A percentile compares a stretch with the other conserved stretches of the same genome.
Evolutionary conservation across 64 coral and sea anemone genomes (phyloP).

Genomic region (Dendrophyllia cribrosa): DNA sequence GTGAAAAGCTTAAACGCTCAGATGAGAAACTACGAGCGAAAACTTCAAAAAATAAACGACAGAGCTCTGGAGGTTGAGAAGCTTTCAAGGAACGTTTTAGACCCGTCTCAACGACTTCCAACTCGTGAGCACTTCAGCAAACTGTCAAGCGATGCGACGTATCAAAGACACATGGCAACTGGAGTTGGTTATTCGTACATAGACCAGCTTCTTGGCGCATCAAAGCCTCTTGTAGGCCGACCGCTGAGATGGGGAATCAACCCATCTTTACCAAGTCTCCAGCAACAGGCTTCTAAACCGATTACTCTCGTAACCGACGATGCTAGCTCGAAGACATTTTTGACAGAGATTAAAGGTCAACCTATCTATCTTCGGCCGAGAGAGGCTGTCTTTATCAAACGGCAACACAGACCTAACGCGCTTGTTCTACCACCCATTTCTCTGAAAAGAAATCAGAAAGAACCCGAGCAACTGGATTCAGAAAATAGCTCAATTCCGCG

Average conservation of each 20-base stretch:
- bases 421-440: conserved; percentile 45
- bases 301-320: not conserved
- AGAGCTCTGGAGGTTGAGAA: conserved; percentile 58
- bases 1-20: conserved; percentile 53
- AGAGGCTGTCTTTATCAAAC: conserved; percentile 35
- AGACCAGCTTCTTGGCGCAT: conserved; percentile 16
- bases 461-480: not conserved
- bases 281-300: conserved; percentile 14
- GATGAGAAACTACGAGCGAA: conserved; percentile 50
- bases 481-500: not conserved
- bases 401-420: not conserved
- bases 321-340: conserved; percentile 16
- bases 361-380: conserved; percentile 60
- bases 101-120: conserved; percentile 6
- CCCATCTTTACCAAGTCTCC: conserved; percentile 58
- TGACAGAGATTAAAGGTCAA: conserved; percentile 71
- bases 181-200: conserved; percentile 63
- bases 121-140: conserved; percentile 26
- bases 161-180: conserved; percentile 13
- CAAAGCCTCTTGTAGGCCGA: conserved; percentile 54
- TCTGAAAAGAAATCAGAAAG: not conserved
- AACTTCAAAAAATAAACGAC: conserved; percentile 51
- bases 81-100: conserved; percentile 24
- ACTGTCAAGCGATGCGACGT: conserved; percentile 25
- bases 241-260: conserved; percentile 72